Base-by-base conservation (phyloP, 2,113 vertebrate species). In the Mobula birostris region DNA sequence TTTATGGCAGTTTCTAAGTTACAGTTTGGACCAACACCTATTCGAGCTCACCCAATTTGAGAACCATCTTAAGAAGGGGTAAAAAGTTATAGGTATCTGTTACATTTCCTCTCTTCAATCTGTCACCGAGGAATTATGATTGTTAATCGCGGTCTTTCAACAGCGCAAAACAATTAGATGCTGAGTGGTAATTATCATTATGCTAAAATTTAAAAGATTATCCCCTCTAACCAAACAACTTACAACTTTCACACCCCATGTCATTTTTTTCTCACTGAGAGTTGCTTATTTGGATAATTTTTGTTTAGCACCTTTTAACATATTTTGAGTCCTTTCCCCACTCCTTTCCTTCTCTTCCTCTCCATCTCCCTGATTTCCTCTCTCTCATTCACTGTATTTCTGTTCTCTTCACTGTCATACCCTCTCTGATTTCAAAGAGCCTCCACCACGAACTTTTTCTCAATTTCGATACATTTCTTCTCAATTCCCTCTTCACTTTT, bases 341-440 rank as follows among this genome's bases (percentile, higher is more conserved):
- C 96, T 96, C 96, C 94, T 95, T 96, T 27, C 66, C 6, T 36
- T 36, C 56, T 36, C 27, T 61, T 36, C 19, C n/a, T 91, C 36
- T 87, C 21, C 9, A 56, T 19, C 15, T 32, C 15, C 61, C 14
- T 4, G n/a, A 32, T 61, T 58, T 9, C 6, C 7, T 21, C 48
- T n/a, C 14, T 21, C 36, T 21, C 0, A 66, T 66, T 66, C 21
- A 58, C 83, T 24, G 17, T 12, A 70, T 14, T 70, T 70, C 68
- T 27, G 1, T 27, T 56, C 36, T 56, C 1, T 7, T 24, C 8
- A 83, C 48, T 56, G 14, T 8, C 2, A 21, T 27, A 3, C 40
- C 56, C 27, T 70, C 68, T 12, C 68, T 70, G 24, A 9, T 24
- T 58, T 24, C 68, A 70, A 68, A 5, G 68, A 70, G 68, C 1